Conservation (phyloP, 2,888 invertebrate species). For the Cryptops parisi region DNA sequence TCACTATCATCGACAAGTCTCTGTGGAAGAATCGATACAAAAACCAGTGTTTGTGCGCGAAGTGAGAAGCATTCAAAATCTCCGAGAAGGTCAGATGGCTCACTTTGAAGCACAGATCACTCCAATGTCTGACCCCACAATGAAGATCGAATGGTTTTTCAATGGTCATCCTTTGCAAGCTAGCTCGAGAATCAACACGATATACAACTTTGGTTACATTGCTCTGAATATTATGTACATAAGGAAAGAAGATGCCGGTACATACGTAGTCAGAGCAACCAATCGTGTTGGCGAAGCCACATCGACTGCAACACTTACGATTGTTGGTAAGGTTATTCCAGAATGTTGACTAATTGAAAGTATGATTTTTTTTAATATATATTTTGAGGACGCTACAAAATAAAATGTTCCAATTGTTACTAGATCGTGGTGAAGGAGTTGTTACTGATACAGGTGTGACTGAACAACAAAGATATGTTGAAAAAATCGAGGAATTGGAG, state of each 20-base stretch:
- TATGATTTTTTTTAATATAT: not conserved
- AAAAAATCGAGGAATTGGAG: conserved; percentile 80
- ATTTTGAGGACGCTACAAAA: not conserved
- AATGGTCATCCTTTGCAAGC: conserved; percentile 83
- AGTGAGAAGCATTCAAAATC: conserved; percentile 67
- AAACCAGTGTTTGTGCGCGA: conserved; percentile 77
- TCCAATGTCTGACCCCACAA: conserved; percentile 81
- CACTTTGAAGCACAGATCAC: conserved; percentile 86
- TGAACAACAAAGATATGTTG: conserved; percentile 79
- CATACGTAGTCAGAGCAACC: conserved; percentile 80
- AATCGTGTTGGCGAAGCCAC: conserved; percentile 82
- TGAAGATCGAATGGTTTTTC: conserved; percentile 76
- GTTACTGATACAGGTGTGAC: conserved; percentile 76
- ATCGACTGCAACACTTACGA: conserved; percentile 57
- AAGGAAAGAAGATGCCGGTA: conserved; percentile 94
- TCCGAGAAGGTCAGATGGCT: conserved; percentile 79
- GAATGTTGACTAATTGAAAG: not conserved
- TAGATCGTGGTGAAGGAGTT: conserved; percentile 55
- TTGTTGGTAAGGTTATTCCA: conserved; percentile 22
- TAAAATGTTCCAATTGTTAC: not conserved
- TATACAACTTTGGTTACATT: conserved; percentile 98
- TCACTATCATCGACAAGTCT: conserved; percentile 54
- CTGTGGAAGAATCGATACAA: conserved; percentile 56
- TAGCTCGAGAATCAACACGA: conserved; percentile 91
- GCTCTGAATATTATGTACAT: conserved; percentile 97